These are phyloP conservation scores for Pangasius mekongensis DNA, from an alignment of 2,797 vertebrate genomes.

Conservation along the genomic window DNA sequence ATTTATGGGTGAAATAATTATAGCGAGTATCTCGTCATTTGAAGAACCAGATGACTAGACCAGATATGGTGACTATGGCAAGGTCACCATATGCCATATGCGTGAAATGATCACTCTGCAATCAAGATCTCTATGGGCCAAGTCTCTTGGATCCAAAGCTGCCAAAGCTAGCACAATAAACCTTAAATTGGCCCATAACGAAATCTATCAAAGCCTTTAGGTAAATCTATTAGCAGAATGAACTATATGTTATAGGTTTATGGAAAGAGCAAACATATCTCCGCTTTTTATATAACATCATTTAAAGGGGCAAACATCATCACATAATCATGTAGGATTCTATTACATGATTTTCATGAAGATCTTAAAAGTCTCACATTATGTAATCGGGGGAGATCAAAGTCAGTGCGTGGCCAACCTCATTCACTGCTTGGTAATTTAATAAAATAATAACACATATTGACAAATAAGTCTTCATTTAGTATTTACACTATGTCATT, in stretches of 20 bases:
- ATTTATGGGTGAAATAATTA: conserved; percentile 49
- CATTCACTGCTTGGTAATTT: conserved; percentile 11
- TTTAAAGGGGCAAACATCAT: conserved; percentile 43
- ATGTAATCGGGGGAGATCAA: conserved; percentile 2
- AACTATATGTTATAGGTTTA: conserved; percentile 64
- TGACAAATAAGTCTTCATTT: conserved; percentile 26
- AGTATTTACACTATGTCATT: neutral
- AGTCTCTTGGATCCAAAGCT: conserved; percentile 42
- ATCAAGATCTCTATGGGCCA: conserved; percentile 59
- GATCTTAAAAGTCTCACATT: neutral
- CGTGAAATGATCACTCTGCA: conserved; percentile 53
- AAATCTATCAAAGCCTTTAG: conserved; percentile 69
- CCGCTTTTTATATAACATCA: conserved; percentile 44
- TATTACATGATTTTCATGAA: conserved; percentile 11
- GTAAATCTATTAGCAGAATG: conserved; percentile 76
- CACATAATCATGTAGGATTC: conserved; percentile 21
- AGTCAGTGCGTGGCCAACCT: neutral
- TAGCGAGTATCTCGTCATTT: conserved; percentile 28
- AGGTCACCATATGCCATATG: conserved; percentile 54
- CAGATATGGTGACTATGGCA: neutral
- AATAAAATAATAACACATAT: conserved; percentile 19
- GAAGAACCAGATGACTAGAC: conserved; percentile 46
- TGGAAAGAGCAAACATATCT: conserved; percentile 60
- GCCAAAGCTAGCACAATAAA: conserved; percentile 36
- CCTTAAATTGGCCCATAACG: conserved; percentile 57